A percentile compares a stretch with the other conserved stretches of the same genome.
These are phyloP conservation scores for Notolepis coatsorum DNA, from an alignment of 2,797 vertebrate genomes.

Conservation along the genomic window DNA sequence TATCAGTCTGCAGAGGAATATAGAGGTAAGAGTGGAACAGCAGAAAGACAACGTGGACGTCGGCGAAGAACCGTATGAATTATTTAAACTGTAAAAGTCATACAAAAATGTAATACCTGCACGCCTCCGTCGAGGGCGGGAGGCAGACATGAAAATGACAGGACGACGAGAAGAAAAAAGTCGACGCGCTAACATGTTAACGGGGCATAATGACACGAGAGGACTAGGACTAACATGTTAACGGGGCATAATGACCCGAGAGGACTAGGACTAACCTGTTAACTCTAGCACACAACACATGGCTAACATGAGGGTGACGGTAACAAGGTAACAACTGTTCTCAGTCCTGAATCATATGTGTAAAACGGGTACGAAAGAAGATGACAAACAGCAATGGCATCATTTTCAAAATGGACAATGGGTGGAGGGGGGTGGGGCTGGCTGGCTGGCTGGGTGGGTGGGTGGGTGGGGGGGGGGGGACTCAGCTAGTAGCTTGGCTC, in stretches of 20 bases:
- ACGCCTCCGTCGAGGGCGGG: not conserved
- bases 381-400: conserved; percentile 54
- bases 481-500: conserved; percentile 59
- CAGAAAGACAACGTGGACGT: not conserved
- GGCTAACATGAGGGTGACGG: conserved; percentile 9
- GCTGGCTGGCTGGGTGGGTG: not conserved
- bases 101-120: not conserved
- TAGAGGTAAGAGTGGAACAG: not conserved
- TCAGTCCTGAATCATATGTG: conserved; percentile 76
- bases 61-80: no score
- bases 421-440: not conserved
- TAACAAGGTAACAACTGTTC: conserved; percentile 37
- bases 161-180: not conserved
- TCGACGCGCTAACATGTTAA: not conserved
- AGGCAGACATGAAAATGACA: not conserved
- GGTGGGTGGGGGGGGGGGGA: not conserved
- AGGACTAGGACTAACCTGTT: not conserved
- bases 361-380: conserved; percentile 59
- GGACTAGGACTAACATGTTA: not conserved
- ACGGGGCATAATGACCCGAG: not conserved
- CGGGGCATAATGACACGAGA: not conserved
- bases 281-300: conserved; percentile 40
- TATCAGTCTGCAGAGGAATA: no score
- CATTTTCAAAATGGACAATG: conserved; percentile 37
- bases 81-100: not conserved